Percentiles rank a stretch among this genome's conserved stretches.
These are phyloP conservation scores for Oegoconia quadripuncta DNA, from an alignment of 2,888 invertebrate genomes.

Conservation along the genomic window DNA sequence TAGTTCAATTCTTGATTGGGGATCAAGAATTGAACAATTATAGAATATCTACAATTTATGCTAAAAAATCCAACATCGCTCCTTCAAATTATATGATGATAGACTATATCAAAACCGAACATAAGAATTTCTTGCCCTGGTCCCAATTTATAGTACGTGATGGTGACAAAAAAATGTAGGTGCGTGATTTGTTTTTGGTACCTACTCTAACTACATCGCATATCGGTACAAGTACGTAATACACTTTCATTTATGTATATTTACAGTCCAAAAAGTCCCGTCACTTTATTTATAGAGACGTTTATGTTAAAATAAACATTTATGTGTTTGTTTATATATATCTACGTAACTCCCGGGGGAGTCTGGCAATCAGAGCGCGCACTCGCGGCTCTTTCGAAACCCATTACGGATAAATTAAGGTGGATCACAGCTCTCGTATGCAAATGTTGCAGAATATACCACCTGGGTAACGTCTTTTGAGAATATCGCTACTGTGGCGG, in stretches of 20 bases:
- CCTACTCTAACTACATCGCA: too few species aligned
- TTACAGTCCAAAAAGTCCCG: neutral
- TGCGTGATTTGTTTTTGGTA: too few species aligned
- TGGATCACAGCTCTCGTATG: constrained; percentile 52
- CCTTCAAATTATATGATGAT: too few species aligned
- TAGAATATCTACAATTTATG: too few species aligned
- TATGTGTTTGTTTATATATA: constrained; percentile 1
- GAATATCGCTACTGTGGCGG: constrained; percentile 11
- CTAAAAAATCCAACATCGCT: too few species aligned
- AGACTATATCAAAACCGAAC: too few species aligned
- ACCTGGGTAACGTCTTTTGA: constrained; percentile 12
- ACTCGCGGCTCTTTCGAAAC: constrained; percentile 60
- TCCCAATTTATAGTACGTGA: too few species aligned
- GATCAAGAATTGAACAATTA: too few species aligned
- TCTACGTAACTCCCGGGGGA: constrained; percentile 43
- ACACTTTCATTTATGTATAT: neutral
- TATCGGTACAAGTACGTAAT: too few species aligned
- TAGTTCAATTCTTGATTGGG: too few species aligned
- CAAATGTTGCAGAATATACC: constrained; percentile 29
- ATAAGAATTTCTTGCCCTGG: too few species aligned
- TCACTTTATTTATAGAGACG: neutral
- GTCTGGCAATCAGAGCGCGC: constrained; percentile 67
- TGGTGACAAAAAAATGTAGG: too few species aligned
- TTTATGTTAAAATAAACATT: constrained; percentile 11
- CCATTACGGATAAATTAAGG: constrained; percentile 73